These are phyloP conservation scores for Trypoxylus dichotomus DNA, from an alignment of 1,140 invertebrate genomes.

Conservation along the genomic window DNA sequence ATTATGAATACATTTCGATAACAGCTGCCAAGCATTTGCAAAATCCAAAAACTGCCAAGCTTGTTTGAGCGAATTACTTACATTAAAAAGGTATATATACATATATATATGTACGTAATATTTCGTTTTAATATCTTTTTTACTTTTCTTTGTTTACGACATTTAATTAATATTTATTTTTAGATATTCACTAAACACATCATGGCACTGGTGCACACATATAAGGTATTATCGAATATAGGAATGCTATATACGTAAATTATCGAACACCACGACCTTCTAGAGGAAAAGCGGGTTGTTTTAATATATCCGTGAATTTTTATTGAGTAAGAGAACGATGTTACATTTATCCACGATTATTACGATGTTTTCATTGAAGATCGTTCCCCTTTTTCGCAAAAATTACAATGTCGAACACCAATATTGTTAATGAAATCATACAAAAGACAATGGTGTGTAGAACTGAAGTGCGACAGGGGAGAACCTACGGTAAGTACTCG, in stretches of 20 bases:
- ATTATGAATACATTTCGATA: background rate
- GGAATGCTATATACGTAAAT: background rate
- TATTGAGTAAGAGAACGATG: background rate
- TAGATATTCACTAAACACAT: constrained; percentile 13
- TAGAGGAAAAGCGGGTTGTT: background rate
- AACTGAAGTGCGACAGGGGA: constrained; percentile 35
- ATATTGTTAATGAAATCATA: constrained; percentile 6
- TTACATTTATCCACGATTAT: constrained; percentile 8
- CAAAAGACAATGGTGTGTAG: background rate
- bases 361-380: background rate
- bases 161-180: constrained; percentile 15
- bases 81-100: background rate
- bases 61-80: constrained; percentile 11
- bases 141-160: background rate
- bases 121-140: background rate
- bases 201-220: background rate
- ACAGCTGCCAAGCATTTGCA: constrained; percentile 20
- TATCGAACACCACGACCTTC: background rate
- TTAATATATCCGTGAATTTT: background rate
- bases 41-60: constrained; percentile 6
- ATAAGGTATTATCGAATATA: background rate
- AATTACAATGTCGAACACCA: background rate
- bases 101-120: background rate
- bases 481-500: constrained; percentile 26
- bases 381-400: background rate